phyloP scores from a whole-genome alignment of 1,140 invertebrate species.

The Neomicropteryx cornuta region DNA sequence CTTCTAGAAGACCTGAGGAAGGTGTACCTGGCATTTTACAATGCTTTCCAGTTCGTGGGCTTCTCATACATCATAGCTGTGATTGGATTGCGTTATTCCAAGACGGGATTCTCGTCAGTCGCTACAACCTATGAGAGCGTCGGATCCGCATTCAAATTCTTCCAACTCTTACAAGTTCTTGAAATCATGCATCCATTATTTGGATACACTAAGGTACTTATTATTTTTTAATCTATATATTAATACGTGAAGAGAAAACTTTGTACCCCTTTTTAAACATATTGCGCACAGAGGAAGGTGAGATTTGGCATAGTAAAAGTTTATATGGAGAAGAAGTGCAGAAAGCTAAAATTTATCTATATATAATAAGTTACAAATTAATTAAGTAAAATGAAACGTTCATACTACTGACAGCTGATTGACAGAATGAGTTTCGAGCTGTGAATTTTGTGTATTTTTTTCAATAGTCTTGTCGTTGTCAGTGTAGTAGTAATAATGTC shows the following conservation, averaged over 20 bases:
- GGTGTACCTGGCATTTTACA: conserved; percentile 82
- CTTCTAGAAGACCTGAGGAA: conserved; percentile 68
- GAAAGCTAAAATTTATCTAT: too few species aligned
- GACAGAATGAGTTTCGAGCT: too few species aligned
- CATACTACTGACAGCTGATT: too few species aligned
- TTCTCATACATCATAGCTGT: conserved; percentile 70
- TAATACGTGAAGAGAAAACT: too few species aligned
- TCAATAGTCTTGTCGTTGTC: neutral
- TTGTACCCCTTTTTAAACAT: too few species aligned
- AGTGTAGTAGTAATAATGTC: too few species aligned
- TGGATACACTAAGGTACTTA: conserved; percentile 70
- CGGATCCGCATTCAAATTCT: conserved; percentile 68
- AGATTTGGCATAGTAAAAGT: too few species aligned
- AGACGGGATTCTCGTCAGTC: conserved; percentile 64
- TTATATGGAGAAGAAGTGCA: too few species aligned
- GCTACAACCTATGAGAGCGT: conserved; percentile 62
- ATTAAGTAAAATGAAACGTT: conserved; percentile 1
- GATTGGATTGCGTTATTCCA: conserved; percentile 61
- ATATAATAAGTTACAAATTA: conserved; percentile 9
- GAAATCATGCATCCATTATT: conserved; percentile 86
- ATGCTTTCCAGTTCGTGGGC: conserved; percentile 83
- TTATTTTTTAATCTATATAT: conserved; percentile 27
- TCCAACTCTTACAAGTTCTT: conserved; percentile 71
- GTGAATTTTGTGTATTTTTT: too few species aligned
- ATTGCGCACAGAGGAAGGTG: too few species aligned